These are phyloP conservation scores for Drosophila buzzatii DNA, from an alignment of 2,888 invertebrate species.

Conservation along the genomic window DNA sequence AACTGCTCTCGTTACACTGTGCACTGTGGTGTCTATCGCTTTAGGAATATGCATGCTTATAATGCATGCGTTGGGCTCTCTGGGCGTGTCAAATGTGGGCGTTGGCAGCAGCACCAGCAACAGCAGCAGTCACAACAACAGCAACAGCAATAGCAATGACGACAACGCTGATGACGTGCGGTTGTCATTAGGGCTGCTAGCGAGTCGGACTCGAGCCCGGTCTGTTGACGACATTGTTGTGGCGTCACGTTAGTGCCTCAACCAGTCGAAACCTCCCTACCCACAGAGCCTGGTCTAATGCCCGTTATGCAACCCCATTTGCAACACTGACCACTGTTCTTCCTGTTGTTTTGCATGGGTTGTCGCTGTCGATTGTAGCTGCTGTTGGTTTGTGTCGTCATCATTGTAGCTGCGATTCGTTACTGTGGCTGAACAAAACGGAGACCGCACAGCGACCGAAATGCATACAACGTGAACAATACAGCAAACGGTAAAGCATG, in stretches of 20 bases:
- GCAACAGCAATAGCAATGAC: constrained; percentile 32
- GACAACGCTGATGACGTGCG: constrained; percentile 75
- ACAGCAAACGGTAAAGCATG: constrained; percentile 28
- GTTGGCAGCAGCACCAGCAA: constrained; percentile 49
- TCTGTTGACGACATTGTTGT: constrained; percentile 67
- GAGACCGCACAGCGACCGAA: constrained; percentile 67
- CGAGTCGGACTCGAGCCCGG: constrained; percentile 3
- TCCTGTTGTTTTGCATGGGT: constrained; percentile 55
- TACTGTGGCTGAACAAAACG: constrained; percentile 57
- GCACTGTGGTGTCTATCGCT: constrained; percentile 19
- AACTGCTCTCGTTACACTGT: constrained; percentile 17
- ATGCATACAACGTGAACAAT: constrained; percentile 73
- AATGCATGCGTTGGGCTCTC: constrained; percentile 50
- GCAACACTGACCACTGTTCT: constrained; percentile 48
- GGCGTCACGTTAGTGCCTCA: constrained; percentile 27
- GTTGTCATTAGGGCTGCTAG: constrained; percentile 76
- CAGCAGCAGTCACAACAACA: constrained; percentile 8
- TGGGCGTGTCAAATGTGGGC: constrained; percentile 76
- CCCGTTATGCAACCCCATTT: constrained; percentile 24
- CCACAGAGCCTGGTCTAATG: constrained; percentile 23
- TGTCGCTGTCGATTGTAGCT: constrained; percentile 24
- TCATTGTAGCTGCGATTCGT: constrained; percentile 23
- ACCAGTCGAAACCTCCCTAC: neutral
- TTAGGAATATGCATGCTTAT: constrained; percentile 47
- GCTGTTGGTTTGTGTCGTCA: constrained; percentile 32